Conservation (phyloP, 1,140 invertebrate genomes). For the Spodoptera frugiperda region DNA sequence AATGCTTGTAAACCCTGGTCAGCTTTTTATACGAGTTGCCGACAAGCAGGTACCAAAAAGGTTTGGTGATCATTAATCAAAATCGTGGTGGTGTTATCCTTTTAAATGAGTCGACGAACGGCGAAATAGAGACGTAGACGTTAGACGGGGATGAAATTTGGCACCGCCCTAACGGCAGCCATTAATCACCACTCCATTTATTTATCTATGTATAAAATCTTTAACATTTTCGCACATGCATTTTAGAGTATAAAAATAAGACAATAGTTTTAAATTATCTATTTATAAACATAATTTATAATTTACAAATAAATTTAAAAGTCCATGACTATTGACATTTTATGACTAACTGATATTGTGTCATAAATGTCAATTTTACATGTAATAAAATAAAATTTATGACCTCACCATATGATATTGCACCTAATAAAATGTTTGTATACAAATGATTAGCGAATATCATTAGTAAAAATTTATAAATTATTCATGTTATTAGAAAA, state of each 20-base stretch:
- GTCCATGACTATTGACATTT: constrained; percentile 5
- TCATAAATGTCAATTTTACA: constrained; percentile 9
- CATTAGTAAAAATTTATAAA: constrained; percentile 16
- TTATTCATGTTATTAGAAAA: neutral
- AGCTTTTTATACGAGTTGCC: constrained; percentile 73
- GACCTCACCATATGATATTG: constrained; percentile 24
- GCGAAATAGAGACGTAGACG: constrained; percentile 78
- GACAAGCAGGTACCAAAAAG: constrained; percentile 74
- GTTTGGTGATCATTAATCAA: constrained; percentile 76
- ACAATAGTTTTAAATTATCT: neutral
- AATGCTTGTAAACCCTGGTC: constrained; percentile 52
- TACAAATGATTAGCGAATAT: constrained; percentile 12
- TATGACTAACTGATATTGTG: constrained; percentile 6
- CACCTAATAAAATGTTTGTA: constrained; percentile 40
- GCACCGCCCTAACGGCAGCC: constrained; percentile 68
- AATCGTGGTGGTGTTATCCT: constrained; percentile 65
- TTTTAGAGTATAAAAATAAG: too few relatives aligned
- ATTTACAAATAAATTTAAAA: neutral
- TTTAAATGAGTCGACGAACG: constrained; percentile 67
- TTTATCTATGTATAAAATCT: constrained; percentile 32
- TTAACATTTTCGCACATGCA: constrained; percentile 4
- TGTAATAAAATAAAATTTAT: constrained; percentile 18
- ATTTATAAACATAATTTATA: neutral
- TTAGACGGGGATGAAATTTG: constrained; percentile 59
- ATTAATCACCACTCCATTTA: constrained; percentile 54